These are phyloP conservation scores for Prenolepis imparis DNA, from an alignment of 2,888 invertebrate species.

Conservation along the genomic window DNA sequence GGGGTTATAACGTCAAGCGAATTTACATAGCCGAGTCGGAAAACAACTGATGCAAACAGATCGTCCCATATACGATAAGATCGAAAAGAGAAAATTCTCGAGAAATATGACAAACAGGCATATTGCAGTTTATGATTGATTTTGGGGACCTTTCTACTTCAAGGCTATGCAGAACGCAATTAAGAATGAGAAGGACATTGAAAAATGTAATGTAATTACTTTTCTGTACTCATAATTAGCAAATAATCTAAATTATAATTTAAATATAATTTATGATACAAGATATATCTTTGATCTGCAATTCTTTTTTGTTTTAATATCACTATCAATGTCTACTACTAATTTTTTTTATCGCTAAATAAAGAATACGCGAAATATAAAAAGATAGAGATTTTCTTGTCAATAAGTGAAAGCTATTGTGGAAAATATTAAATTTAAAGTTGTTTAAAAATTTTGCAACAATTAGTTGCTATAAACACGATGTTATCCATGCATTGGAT, in stretches of 20 bases:
- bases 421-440: neutral
- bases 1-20: slow-evolving; percentile 31
- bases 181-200: neutral
- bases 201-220: neutral
- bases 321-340: neutral
- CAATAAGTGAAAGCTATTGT: neutral
- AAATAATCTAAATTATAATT: slow-evolving; percentile 9
- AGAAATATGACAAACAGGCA: neutral
- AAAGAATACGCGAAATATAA: neutral
- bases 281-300: neutral
- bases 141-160: neutral
- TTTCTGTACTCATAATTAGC: neutral
- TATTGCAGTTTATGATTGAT: neutral
- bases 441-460: neutral
- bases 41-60: slow-evolving; percentile 25
- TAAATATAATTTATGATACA: neutral
- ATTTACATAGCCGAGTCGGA: slow-evolving; percentile 16
- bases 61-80: slow-evolving; percentile 7
- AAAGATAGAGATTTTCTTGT: neutral
- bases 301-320: neutral
- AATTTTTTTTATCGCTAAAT: neutral
- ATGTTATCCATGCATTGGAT: neutral
- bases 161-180: neutral
- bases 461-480: neutral
- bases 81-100: neutral